Evolutionary conservation across 2,888 invertebrate species (phyloP).

Genomic region (Rhimphoctona megacephalus): DNA sequence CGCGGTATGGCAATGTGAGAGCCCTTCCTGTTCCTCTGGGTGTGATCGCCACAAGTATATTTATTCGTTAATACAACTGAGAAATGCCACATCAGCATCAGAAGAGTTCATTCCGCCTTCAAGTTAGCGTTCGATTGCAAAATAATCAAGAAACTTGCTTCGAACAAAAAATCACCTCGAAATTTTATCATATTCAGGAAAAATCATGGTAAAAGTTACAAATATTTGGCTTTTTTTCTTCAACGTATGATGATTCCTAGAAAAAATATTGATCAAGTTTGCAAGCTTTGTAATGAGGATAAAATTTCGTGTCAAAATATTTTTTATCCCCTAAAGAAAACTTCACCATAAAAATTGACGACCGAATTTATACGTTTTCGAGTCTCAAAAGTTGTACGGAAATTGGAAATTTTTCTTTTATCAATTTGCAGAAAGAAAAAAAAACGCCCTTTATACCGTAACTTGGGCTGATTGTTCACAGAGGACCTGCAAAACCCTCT

Average conservation of each 20-base stretch:
- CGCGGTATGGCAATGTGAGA: conserved; percentile 15
- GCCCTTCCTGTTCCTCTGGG: conserved; percentile 24
- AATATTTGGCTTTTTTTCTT: no score
- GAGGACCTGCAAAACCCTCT: conserved; percentile 68
- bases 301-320: no score
- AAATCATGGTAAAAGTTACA: not conserved
- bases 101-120: conserved; percentile 9
- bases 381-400: not conserved
- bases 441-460: conserved; percentile 24
- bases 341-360: not conserved
- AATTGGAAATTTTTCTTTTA: conserved; percentile 34
- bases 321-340: not conserved
- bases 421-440: conserved; percentile 62
- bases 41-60: conserved; percentile 26
- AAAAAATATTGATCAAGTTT: no score
- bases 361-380: not conserved
- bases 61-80: conserved; percentile 17
- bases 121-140: not conserved
- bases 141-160: not conserved
- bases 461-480: conserved; percentile 15
- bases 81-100: conserved; percentile 25
- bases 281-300: no score
- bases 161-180: not conserved
- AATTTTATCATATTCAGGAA: not conserved
- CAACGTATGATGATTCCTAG: no score